Evolutionary conservation across 2,113 vertebrate genomes (phyloP).

Genomic region (Peucedramus taeniatus): DNA sequence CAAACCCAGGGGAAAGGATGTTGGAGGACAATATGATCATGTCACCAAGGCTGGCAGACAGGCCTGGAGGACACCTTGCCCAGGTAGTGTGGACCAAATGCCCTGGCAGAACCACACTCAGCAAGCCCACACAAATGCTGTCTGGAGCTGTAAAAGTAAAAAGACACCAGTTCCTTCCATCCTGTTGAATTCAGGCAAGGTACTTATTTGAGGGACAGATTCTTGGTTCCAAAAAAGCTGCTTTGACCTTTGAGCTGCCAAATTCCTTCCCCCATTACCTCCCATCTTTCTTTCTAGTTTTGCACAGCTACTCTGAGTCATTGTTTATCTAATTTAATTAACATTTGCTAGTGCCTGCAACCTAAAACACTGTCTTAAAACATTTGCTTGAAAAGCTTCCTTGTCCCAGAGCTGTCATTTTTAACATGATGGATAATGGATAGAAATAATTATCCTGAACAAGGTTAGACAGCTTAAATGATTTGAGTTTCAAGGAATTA

Average conservation of each 20-base stretch:
- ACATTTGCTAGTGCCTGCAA: conserved; percentile 73
- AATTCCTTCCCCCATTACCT: conserved; percentile 37
- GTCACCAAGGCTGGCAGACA: background rate
- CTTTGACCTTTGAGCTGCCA: conserved; percentile 59
- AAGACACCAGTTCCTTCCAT: background rate
- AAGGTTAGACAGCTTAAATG: conserved; percentile 75
- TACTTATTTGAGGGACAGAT: conserved; percentile 11
- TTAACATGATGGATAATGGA: conserved; percentile 77
- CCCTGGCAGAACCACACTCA: background rate
- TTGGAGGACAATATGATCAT: background rate
- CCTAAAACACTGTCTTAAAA: conserved; percentile 77
- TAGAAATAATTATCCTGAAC: conserved; percentile 78
- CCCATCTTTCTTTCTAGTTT: conserved; percentile 44
- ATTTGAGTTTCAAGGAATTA: conserved; percentile 77
- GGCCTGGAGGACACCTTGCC: background rate
- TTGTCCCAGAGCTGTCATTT: conserved; percentile 78
- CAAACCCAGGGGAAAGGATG: background rate
- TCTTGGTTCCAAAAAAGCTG: conserved; percentile 33
- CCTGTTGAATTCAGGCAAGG: background rate
- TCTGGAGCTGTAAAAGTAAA: conserved; percentile 1
- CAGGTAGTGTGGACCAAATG: accelerated
- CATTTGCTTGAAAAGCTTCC: conserved; percentile 78
- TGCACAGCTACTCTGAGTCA: conserved; percentile 73
- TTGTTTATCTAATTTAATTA: conserved; percentile 81
- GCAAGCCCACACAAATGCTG: background rate